Evolutionary conservation across 2,113 vertebrate genomes (phyloP).

Genomic region (Apistogramma diplotaenia): DNA sequence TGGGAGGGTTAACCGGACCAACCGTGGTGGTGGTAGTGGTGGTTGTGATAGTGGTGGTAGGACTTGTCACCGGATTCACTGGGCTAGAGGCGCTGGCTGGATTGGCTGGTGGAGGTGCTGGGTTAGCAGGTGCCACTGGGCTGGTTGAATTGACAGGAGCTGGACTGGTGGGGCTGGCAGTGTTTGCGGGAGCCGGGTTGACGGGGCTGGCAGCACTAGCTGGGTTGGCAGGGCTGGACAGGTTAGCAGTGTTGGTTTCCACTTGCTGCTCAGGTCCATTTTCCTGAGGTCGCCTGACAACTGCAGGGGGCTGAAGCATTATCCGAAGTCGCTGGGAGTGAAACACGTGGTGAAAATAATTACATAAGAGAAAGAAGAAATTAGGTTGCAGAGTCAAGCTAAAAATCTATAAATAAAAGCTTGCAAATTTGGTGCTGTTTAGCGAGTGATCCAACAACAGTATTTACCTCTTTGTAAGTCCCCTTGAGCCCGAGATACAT

Average conservation of each 20-base stretch:
- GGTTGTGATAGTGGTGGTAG: slow-evolving; percentile 37
- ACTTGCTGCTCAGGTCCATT: slow-evolving; percentile 88
- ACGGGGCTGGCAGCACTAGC: slow-evolving; percentile 17
- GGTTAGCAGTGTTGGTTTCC: slow-evolving; percentile 61
- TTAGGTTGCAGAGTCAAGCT: background rate
- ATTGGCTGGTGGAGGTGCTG: slow-evolving; percentile 23
- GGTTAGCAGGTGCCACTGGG: slow-evolving; percentile 23
- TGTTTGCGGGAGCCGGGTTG: slow-evolving; percentile 23
- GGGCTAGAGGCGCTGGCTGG: slow-evolving; percentile 71
- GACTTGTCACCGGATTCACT: slow-evolving; percentile 43
- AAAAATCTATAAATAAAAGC: background rate
- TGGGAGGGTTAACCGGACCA: slow-evolving; percentile 32
- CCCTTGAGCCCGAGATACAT: slow-evolving; percentile 94
- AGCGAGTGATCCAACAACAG: background rate
- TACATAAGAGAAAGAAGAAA: background rate
- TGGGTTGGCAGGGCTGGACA: slow-evolving; percentile 57
- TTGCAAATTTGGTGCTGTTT: background rate
- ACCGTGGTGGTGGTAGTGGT: slow-evolving; percentile 21
- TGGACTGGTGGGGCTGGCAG: slow-evolving; percentile 41
- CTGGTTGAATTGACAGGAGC: slow-evolving; percentile 72
- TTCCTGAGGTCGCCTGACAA: slow-evolving; percentile 82
- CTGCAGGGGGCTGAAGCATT: slow-evolving; percentile 89
- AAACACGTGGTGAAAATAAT: background rate
- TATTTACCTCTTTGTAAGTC: slow-evolving; percentile 93
- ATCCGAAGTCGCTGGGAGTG: slow-evolving; percentile 86